These are phyloP conservation scores for Drosophila tristis DNA, from an alignment of 1,140 invertebrate genomes.

Conservation along the genomic window DNA sequence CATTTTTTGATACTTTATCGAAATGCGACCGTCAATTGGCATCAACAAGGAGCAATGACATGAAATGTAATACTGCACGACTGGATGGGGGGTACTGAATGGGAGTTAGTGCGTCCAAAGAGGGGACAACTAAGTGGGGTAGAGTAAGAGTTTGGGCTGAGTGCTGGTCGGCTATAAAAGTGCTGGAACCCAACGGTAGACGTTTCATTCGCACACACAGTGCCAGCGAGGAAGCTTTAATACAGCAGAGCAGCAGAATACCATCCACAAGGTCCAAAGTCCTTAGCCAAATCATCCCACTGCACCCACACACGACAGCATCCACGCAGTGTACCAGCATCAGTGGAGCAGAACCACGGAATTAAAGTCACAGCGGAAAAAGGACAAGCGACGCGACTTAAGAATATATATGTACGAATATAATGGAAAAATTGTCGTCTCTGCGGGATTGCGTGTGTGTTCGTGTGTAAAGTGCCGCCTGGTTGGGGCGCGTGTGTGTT, in stretches of 20 bases:
- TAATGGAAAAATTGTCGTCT: constrained; percentile 14
- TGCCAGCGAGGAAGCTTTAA: constrained; percentile 21
- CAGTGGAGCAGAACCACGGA: constrained; percentile 10
- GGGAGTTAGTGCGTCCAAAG: not conserved
- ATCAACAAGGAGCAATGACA: constrained; percentile 76
- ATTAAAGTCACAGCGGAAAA: constrained; percentile 22
- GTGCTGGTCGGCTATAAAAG: constrained; percentile 61
- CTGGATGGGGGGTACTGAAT: constrained; percentile 2
- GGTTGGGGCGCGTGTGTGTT: constrained; percentile 9
- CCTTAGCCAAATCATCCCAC: constrained; percentile 16
- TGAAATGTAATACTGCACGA: constrained; percentile 60
- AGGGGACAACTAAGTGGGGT: constrained; percentile 16
- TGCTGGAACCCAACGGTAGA: constrained; percentile 16
- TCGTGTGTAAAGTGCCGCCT: constrained; percentile 14
- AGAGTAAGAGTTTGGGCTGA: constrained; percentile 1
- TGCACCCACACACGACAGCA: constrained; percentile 8
- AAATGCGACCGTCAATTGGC: constrained; percentile 68
- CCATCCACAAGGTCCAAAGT: constrained; percentile 19
- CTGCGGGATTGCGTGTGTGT: constrained; percentile 14
- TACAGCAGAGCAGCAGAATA: not conserved
- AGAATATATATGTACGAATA: constrained; percentile 15
- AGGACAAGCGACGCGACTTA: not conserved
- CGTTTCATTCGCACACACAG: constrained; percentile 60
- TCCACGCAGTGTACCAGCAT: not conserved
- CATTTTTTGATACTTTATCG: constrained; percentile 55